Base-by-base conservation (phyloP, 2,888 invertebrate genomes). In the Lasioglossum leucozonium region DNA sequence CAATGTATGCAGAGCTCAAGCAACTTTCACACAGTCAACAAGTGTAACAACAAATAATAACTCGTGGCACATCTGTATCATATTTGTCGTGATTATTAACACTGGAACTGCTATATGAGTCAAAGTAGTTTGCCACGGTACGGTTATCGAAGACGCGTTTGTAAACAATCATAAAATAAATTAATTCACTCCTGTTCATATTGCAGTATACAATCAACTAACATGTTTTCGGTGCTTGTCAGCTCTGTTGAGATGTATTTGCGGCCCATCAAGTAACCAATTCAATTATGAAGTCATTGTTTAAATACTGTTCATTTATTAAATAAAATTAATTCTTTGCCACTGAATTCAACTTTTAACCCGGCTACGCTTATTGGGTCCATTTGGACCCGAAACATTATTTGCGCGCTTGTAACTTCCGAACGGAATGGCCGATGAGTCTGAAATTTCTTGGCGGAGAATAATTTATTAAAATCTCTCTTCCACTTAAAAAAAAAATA, bases 11-110 rank as follows among this genome's bases (percentile, higher is more conserved):
- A n/a, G n/a, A n/a, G n/a, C n/a, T n/a, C 22, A n/a, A n/a, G 55
- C 55, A 55, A 55, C n/a, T 55, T n/a, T 55, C n/a, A n/a, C 10
- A 55, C 55, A 55, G n/a, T n/a, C 55, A 55, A 55, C 55, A 55
- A 55, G 55, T n/a, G n/a, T n/a, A 55, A 55, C n/a, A 55, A n/a
- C 55, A 55, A 55, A 55, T 55, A 55, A 55, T 11, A 55, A 55
- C 55, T 55, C 55, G n/a, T n/a, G 22, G n/a, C 10, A n/a, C n/a
- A 55, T n/a, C 55, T 55, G 55, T n/a, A 55, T n/a, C n/a, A 55
- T 55, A 55, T 55, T 55, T 55, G 55, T 55, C 55, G n/a, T 55
- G 22, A 55, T 55, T 55, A 55, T 55, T 55, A 55, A 55, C 55
- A n/a, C 55, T 55, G 55, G 55, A n/a, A n/a, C 55, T 62, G 55